Percentiles rank a stretch among this genome's conserved stretches.
phyloP scores from a whole-genome alignment of 2,888 invertebrate species.

The Brassicogethes aeneus region DNA sequence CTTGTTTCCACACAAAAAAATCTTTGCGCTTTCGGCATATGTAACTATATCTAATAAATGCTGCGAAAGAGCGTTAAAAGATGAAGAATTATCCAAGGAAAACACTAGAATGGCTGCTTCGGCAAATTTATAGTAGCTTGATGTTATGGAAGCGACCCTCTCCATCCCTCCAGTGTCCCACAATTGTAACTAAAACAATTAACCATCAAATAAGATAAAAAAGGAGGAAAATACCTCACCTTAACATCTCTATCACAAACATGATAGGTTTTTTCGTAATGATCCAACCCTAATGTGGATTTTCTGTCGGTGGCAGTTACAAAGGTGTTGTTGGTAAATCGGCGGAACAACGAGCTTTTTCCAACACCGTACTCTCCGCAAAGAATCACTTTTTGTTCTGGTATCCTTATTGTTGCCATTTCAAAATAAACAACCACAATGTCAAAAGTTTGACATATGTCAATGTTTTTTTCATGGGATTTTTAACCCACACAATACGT shows the following conservation, averaged over 20 bases:
- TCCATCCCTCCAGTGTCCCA: slow-evolving; percentile 99
- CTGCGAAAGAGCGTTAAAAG: slow-evolving; percentile 86
- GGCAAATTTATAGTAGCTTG: slow-evolving; percentile 92
- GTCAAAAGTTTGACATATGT: no score
- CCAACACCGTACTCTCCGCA: slow-evolving; percentile 96
- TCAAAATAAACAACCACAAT: slow-evolving; percentile 2
- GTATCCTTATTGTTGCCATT: slow-evolving; percentile 77
- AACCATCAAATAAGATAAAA: no score
- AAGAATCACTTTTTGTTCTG: slow-evolving; percentile 85
- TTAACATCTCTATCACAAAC: slow-evolving; percentile 69
- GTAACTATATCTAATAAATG: slow-evolving; percentile 89
- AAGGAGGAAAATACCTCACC: slow-evolving; percentile 46
- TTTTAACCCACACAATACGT: no score
- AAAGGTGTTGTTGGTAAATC: slow-evolving; percentile 85
- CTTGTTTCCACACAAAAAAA: slow-evolving; percentile 91
- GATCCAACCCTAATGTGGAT: slow-evolving; percentile 86
- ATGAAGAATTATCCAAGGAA: slow-evolving; percentile 81
- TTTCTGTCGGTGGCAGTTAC: slow-evolving; percentile 73
- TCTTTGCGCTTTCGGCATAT: slow-evolving; percentile 90
- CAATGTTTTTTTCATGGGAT: no score
- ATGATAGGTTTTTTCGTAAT: slow-evolving; percentile 73
- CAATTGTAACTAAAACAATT: slow-evolving; percentile 64
- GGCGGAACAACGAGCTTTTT: slow-evolving; percentile 85
- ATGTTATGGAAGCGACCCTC: slow-evolving; percentile 88
- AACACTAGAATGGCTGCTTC: slow-evolving; percentile 91